Conservation (phyloP, 2,888 invertebrate genomes). For the Spilosoma lubricipeda region DNA sequence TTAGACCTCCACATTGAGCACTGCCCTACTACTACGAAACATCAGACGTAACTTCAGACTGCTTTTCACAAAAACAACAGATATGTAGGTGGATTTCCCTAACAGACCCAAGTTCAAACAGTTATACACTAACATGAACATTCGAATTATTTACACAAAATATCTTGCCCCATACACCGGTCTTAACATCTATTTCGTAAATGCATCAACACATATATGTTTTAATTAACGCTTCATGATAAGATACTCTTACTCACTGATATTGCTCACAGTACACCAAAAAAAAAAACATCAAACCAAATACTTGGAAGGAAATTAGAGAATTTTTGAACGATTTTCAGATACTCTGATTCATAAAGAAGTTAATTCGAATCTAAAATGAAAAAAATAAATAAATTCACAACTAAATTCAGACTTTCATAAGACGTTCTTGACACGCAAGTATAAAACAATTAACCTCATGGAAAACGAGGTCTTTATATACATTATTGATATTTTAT, state of each 20-base stretch:
- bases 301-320: neutral
- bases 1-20: neutral
- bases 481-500: constrained; percentile 16
- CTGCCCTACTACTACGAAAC: neutral
- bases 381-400: constrained; percentile 33
- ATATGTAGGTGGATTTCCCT: neutral
- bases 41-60: neutral
- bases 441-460: constrained; percentile 12
- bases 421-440: constrained; percentile 48
- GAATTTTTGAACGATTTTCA: constrained; percentile 10
- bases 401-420: constrained; percentile 31
- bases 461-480: neutral
- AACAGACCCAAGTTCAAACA: constrained; percentile 5
- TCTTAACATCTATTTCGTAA: constrained; percentile 29
- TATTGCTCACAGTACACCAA: constrained; percentile 16
- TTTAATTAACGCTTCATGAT: constrained; percentile 13
- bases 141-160: constrained; percentile 31
- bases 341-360: constrained; percentile 15
- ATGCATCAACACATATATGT: constrained; percentile 31
- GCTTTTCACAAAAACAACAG: neutral
- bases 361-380: constrained; percentile 25
- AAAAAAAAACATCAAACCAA: constrained; percentile 9
- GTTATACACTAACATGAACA: constrained; percentile 13
- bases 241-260: constrained; percentile 29
- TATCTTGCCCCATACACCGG: constrained; percentile 23